A percentile compares a stretch with the other conserved stretches of the same genome.
Evolutionary conservation across 2,797 vertebrate species (phyloP).

Genomic region (Rhadinocentrus ornatus): DNA sequence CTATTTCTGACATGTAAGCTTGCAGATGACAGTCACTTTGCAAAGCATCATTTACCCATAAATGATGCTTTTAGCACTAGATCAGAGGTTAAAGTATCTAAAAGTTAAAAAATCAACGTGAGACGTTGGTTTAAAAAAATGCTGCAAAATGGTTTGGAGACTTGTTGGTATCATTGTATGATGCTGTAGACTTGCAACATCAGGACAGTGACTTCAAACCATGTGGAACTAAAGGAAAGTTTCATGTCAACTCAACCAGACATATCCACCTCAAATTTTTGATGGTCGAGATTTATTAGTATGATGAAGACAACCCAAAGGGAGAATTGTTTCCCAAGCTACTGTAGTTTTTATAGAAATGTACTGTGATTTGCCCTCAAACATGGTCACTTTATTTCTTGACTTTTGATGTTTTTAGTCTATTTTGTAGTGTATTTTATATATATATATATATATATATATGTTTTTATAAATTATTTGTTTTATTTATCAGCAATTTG

Average conservation of each 20-base stretch:
- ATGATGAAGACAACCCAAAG: background rate
- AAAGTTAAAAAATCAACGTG: background rate
- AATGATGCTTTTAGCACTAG: background rate
- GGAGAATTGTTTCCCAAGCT: background rate
- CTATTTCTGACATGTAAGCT: background rate
- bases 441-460: too few relatives aligned
- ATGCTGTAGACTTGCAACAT: background rate
- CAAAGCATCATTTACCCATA: background rate
- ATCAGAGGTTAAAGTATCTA: constrained; percentile 5
- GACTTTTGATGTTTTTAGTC: too few relatives aligned
- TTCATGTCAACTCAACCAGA: background rate
- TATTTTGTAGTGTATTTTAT: too few relatives aligned
- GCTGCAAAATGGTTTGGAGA: background rate
- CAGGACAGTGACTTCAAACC: background rate
- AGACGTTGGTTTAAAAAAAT: background rate
- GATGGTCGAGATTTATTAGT: background rate
- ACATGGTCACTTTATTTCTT: too few relatives aligned
- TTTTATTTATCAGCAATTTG: too few relatives aligned
- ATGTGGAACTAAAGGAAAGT: background rate
- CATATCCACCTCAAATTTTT: too few relatives aligned
- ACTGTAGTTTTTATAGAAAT: background rate
- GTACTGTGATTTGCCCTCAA: background rate
- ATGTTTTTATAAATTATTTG: too few relatives aligned
- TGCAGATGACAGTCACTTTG: constrained; percentile 4
- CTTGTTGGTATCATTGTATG: background rate